Evolutionary conservation across 2,888 invertebrate species (phyloP), one percentile per base, ranked within the genome.

Genomic region (Cephus rjabovi): DNA sequence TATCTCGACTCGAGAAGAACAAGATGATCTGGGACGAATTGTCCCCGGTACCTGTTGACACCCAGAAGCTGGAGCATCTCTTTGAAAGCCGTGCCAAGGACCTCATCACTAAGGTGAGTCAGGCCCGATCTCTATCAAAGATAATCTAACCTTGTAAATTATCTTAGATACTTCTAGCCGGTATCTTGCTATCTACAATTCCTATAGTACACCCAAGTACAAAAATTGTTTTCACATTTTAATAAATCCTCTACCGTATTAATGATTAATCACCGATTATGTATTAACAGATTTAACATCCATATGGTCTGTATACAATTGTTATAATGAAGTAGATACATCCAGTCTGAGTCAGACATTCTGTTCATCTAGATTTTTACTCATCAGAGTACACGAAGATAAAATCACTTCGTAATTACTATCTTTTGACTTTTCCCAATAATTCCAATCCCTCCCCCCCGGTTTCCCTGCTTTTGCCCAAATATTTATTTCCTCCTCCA

Each of bases 21-120:
- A 91, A 90, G 76, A 95, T 95, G 87, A 96, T 99, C 89, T 99
- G 99, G 99, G 97, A 98, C 90, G 97, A 98, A 89, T 92, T 99
- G 76, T 95, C 95, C 69, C 95, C 96, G 37, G 95, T 99, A 11
- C 94, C 94, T 77, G 94, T 99, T 35, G 99, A 99, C 91, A 97
- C 96, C 11, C 96, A 97, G 87, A 97, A 97, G 92, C 92, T 99
- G 87, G 98, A 99, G 90, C 98, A 98, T 92, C 94, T 99, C 80
- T 99, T 99, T 92, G 99, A 99, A 92, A 98, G 98, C 56, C 95
- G 98, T 88, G 97, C 98, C 83, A 98, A 98, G 93, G 99, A 99
- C 93, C 93, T 98, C 87, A 95, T 98, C 87, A 96, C 97, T 83
- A 99, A 99, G 97, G 97, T 97, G 93, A 92, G 93, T 85, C 75